A percentile compares a stretch with the other conserved stretches of the same genome.
Evolutionary conservation across 2,113 vertebrate species (phyloP).

Genomic region (Falcunculus frontatus): DNA sequence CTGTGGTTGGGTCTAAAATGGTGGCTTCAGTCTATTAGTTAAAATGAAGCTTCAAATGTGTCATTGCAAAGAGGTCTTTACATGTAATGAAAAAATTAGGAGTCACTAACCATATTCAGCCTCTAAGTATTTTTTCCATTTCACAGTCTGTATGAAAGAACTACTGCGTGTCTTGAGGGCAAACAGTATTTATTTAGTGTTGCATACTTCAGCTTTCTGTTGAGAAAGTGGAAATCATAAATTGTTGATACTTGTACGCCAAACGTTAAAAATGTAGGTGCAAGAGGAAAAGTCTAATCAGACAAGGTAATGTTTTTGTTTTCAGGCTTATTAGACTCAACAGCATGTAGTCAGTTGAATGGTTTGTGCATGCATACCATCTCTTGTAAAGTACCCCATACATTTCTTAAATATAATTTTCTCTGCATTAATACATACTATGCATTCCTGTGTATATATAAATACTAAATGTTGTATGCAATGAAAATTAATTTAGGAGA

Average conservation of each 20-base stretch:
- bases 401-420: not conserved
- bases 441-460: not conserved
- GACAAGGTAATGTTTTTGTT: conserved; percentile 24
- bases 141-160: conserved; percentile 28
- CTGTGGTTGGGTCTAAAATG: conserved; percentile 47
- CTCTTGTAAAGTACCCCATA: not conserved
- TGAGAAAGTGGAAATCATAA: conserved; percentile 9
- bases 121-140: conserved; percentile 43
- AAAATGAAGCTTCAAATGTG: conserved; percentile 37
- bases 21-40: conserved; percentile 42
- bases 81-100: conserved; percentile 40
- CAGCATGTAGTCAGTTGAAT: not conserved
- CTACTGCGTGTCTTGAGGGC: not conserved
- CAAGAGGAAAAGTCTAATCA: not conserved
- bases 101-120: conserved; percentile 12
- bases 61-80: conserved; percentile 38
- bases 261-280: not conserved
- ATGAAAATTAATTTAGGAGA: not conserved
- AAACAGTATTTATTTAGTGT: conserved; percentile 37
- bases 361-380: not conserved
- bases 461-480: not conserved
- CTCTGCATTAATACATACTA: not conserved
- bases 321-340: conserved; percentile 24
- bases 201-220: not conserved
- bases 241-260: not conserved